Conservation (phyloP, 2,113 vertebrate species). For the Albula glossodonta region DNA sequence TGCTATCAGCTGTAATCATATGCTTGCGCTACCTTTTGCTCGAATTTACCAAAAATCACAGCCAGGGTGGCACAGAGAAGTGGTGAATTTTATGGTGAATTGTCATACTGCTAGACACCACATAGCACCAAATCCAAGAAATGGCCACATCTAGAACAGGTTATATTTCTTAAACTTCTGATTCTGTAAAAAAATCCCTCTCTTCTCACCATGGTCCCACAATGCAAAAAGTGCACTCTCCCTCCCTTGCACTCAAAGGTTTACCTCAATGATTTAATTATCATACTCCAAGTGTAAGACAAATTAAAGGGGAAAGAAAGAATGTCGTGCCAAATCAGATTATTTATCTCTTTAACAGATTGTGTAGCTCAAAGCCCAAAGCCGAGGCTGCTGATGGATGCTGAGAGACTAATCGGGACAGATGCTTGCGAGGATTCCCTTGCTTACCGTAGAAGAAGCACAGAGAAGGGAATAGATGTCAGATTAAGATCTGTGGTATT, state of each 20-base stretch:
- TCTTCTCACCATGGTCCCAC: slow-evolving; percentile 68
- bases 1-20: not conserved
- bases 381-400: slow-evolving; percentile 75
- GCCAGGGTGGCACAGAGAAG: slow-evolving; percentile 55
- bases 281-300: slow-evolving; percentile 88
- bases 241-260: slow-evolving; percentile 76
- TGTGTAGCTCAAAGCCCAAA: slow-evolving; percentile 86
- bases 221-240: slow-evolving; percentile 71
- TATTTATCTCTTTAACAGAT: slow-evolving; percentile 95
- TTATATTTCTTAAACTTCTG: slow-evolving; percentile 65
- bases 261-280: slow-evolving; percentile 98
- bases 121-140: slow-evolving; percentile 45
- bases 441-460: slow-evolving; percentile 43
- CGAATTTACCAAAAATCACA: slow-evolving; percentile 58
- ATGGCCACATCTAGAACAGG: slow-evolving; percentile 68
- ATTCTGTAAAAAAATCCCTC: slow-evolving; percentile 74
- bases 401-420: slow-evolving; percentile 67
- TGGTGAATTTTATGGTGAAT: slow-evolving; percentile 52
- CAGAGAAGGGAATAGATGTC: slow-evolving; percentile 60
- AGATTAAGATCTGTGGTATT: slow-evolving; percentile 65
- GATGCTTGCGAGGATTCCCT: slow-evolving; percentile 52
- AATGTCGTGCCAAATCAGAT: slow-evolving; percentile 88
- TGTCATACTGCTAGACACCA: slow-evolving; percentile 66
- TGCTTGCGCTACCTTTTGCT: slow-evolving; percentile 43
- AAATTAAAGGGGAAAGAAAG: slow-evolving; percentile 91